Conservation (phyloP, 2,797 vertebrate species). For the Protosalanx chinensis region DNA sequence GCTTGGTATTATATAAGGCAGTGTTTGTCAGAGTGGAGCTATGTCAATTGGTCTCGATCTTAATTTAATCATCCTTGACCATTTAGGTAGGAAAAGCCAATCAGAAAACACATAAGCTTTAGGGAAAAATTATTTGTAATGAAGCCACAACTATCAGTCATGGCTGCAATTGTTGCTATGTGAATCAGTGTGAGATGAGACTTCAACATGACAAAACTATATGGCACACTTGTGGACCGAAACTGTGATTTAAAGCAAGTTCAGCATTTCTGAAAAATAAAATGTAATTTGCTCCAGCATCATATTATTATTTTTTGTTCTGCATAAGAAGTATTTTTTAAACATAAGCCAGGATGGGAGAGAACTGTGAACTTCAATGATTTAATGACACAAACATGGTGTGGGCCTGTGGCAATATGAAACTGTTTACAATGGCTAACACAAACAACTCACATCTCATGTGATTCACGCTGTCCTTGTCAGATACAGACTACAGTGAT, state of each 20-base stretch:
- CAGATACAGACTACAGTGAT: background rate
- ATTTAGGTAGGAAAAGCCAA: background rate
- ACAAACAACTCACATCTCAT: background rate
- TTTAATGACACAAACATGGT: conserved; percentile 10
- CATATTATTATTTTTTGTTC: conserved; percentile 29
- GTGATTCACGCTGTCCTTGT: background rate
- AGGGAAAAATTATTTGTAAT: background rate
- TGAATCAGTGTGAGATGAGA: background rate
- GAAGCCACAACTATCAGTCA: background rate
- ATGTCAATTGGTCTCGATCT: conserved; percentile 14
- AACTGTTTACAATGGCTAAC: background rate
- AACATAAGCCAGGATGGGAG: conserved; percentile 32
- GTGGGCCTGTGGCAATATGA: conserved; percentile 5
- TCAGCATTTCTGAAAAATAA: conserved; percentile 61
- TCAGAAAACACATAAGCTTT: background rate
- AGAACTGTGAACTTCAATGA: conserved; percentile 1
- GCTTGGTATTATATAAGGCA: conserved; percentile 58
- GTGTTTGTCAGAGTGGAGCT: conserved; percentile 46
- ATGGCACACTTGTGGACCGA: conserved; percentile 37
- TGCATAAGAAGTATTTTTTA: conserved; percentile 43
- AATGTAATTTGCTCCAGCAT: conserved; percentile 36
- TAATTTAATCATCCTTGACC: background rate
- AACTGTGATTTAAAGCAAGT: conserved; percentile 68
- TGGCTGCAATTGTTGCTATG: background rate
- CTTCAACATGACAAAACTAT: conserved; percentile 1